Conservation (phyloP, 2,113 vertebrate genomes). For the Melanerpes formicivorus region DNA sequence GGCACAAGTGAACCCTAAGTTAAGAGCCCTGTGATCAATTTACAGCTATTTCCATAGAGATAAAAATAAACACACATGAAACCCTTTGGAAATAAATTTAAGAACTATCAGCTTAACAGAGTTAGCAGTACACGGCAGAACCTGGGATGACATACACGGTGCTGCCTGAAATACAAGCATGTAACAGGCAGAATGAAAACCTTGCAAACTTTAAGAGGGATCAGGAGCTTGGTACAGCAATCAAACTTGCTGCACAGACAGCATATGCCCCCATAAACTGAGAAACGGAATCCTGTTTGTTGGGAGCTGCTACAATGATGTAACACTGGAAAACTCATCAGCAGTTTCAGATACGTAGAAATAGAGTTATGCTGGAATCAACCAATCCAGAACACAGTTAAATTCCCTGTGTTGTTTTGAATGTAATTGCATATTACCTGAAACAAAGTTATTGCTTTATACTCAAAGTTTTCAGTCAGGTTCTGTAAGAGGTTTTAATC, state of each 20-base stretch:
- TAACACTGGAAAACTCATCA: not conserved
- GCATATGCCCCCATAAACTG: not conserved
- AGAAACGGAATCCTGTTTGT: not conserved
- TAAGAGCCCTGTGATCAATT: not conserved
- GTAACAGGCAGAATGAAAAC: not conserved
- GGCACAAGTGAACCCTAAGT: not conserved
- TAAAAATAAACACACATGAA: not conserved
- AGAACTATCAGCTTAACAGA: not conserved
- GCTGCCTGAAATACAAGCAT: not conserved
- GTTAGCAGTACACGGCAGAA: not conserved
- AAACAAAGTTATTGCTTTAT: not conserved
- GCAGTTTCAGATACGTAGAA: not conserved
- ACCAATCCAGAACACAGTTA: not conserved
- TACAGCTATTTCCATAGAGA: not conserved
- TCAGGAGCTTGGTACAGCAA: not conserved
- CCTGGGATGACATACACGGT: not conserved
- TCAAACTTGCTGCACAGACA: not conserved
- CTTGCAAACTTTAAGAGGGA: not conserved
- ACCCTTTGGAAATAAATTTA: not conserved
- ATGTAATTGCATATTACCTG: not conserved
- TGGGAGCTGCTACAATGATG: not conserved
- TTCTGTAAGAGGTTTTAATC: not conserved
- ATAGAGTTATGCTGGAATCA: not conserved
- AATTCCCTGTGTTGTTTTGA: not conserved
- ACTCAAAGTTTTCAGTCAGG: not conserved